Evolutionary conservation across 35 echinoderm and acorn worm genomes (phyloP), one percentile per base, ranked within the genome.

Genomic region (Acanthaster planci): DNA sequence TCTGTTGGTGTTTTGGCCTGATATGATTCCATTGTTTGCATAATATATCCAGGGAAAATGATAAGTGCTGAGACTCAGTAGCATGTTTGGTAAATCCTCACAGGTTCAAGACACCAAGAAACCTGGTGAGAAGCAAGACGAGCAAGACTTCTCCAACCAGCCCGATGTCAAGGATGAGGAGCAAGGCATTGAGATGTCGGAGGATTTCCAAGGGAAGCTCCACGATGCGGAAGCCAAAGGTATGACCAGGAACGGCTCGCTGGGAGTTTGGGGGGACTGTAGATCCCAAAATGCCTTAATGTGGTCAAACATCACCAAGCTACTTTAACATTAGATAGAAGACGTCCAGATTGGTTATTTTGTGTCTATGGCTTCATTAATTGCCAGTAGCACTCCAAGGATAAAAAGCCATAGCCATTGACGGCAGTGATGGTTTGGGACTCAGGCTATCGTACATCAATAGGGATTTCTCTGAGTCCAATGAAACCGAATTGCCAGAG

Each of bases 131-230:
- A 57, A 83, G 54, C 37, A 83, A 51, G 80, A 83, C 5, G 29
- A 83, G 38, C 52, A 83, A 58, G 56, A 59, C 27, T 35, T 39
- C 32, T 34, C 27, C 0, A 83, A 57, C 51, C 51, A 59, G 30
- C 80, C 51, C 86, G 77, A 94, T 77, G 21, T 97, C 19, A 21
- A 99, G 52, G 89, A 99, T 80, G 96, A 99, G 52, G 89, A 99
- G 39, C 85, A 99, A 50, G 96, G 96, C 18, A 99, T 99, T 67
- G 96, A 99, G 85, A 99, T 99, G 96, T 99, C 96, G 17, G 96
- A 99, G 38, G 96, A 99, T 78, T 99, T 99, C 93, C 92, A 94
- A 92, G 96, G 96, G 5, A 97, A 99, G 80, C 27, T 99, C 17
- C 96, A 99, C 78, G 96, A 99, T 84, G 58, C 82, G 32, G 96